Evolutionary conservation across 2,888 invertebrate genomes (phyloP), one percentile per base, ranked within the genome.

Genomic region (Brenthis hecate): DNA sequence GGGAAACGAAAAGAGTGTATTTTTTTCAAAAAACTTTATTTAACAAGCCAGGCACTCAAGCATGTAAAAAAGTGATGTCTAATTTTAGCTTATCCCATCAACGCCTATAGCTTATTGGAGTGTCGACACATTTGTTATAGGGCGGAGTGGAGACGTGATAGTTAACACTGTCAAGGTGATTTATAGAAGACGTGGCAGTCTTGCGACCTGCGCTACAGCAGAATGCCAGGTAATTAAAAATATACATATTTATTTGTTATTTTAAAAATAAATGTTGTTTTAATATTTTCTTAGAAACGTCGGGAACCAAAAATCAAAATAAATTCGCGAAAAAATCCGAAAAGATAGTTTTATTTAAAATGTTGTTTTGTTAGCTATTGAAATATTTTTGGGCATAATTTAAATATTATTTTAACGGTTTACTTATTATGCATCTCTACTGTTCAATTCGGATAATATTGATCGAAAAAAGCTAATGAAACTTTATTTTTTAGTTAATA

Each of bases 81-180:
- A 83, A 81, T 81, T 83, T 81, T 84, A 86, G 80, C 76, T 66
- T 73, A 72, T 68, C 65, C 81, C 78, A 80, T 83, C 82, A 72
- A 70, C 70, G 70, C 68, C 56, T 64, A 79, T 81, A 85, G 80
- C 80, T 81, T 83, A 85, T 84, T 83, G 80, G 80, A 75, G 83
- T 84, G 91, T 88, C 86, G 85, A 89, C 89, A 88, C 85, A 87
- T 89, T 89, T 84, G 90, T 87, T 80, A 75, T 74, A 79, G 80
- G 81, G 79, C 78, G 78, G 78, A 77, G 75, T 72, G 74, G 81
- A 79, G 77, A 74, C 78, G 80, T 77, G 78, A 78, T 81, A 85
- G 83, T 88, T 86, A 86, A 85, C 86, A 84, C 86, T 80, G 84
- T 81, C 77, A 74, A 65, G 70, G 81, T 88, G 87, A 91, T 91